These are phyloP conservation scores for Cecidostiba fungosa DNA, from an alignment of 2,888 invertebrate species.

Conservation along the genomic window DNA sequence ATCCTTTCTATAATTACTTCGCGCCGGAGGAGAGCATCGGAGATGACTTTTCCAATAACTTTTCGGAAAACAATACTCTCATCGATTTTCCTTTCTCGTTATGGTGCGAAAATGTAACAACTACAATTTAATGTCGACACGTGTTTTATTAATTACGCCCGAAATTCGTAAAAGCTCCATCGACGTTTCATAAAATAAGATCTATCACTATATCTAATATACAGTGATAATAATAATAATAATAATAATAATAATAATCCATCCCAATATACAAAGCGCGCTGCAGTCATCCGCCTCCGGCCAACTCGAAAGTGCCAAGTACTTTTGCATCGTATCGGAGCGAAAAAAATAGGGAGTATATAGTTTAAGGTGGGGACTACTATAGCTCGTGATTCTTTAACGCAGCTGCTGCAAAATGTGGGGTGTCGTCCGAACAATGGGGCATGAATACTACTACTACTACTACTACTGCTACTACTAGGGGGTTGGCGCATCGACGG, in stretches of 20 bases:
- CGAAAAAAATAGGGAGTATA: neutral
- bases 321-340: neutral
- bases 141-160: neutral
- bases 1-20: conserved; percentile 4
- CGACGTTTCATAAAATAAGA: too few species aligned
- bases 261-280: conserved; percentile 15
- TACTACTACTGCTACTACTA: too few species aligned
- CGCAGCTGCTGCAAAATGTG: conserved; percentile 44
- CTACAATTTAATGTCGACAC: neutral
- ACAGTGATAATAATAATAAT: neutral
- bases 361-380: neutral
- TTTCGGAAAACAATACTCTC: neutral
- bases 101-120: neutral
- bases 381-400: conserved; percentile 56
- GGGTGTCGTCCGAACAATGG: conserved; percentile 8
- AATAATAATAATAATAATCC: too few species aligned
- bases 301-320: neutral
- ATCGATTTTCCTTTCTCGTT: neutral
- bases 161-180: too few species aligned
- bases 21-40: neutral
- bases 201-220: neutral
- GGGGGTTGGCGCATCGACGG: conserved; percentile 17
- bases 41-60: conserved; percentile 8
- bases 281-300: neutral
- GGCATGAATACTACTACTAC: neutral